Conservation (phyloP, 2,888 invertebrate genomes). For the Gasteruption jaculator region DNA sequence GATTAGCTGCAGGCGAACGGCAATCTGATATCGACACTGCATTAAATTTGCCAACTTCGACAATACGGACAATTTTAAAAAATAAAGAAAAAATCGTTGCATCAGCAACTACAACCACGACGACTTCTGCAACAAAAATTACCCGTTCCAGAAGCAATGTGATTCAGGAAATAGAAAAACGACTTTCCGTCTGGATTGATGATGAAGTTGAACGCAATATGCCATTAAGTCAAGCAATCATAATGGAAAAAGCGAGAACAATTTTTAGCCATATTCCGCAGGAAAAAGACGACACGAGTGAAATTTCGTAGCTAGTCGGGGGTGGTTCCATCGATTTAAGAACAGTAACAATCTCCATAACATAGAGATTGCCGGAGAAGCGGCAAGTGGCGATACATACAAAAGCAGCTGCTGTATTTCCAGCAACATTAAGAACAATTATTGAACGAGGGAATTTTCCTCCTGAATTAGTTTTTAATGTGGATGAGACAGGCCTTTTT, state of each 20-base stretch:
- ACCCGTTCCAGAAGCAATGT: slow-evolving; percentile 16
- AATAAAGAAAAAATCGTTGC: slow-evolving; percentile 12
- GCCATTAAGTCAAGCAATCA: slow-evolving; percentile 19
- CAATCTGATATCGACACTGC: slow-evolving; percentile 15
- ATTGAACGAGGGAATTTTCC: slow-evolving; percentile 21
- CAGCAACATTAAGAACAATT: slow-evolving; percentile 18
- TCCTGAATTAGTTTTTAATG: slow-evolving; percentile 22
- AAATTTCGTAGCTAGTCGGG: slow-evolving; percentile 23
- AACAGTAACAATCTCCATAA: slow-evolving; percentile 18
- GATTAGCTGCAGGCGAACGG: slow-evolving; percentile 15
- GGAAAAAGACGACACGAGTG: slow-evolving; percentile 12
- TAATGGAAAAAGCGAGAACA: slow-evolving; percentile 18
- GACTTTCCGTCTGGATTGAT: slow-evolving; percentile 18
- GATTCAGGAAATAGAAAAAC: slow-evolving; percentile 20
- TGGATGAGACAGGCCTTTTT: slow-evolving; percentile 23
- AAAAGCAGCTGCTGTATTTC: slow-evolving; percentile 19
- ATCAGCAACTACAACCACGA: slow-evolving; percentile 16
- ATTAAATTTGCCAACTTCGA: slow-evolving; percentile 19
- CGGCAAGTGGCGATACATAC: slow-evolving; percentile 22
- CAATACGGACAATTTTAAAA: slow-evolving; percentile 17
- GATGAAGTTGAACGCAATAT: slow-evolving; percentile 20
- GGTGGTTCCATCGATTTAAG: slow-evolving; percentile 24
- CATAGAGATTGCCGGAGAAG: slow-evolving; percentile 21
- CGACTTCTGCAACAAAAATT: slow-evolving; percentile 17
- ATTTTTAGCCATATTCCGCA: slow-evolving; percentile 17